Conservation (phyloP, 2,797 vertebrate genomes). For the Bradypus variegatus region DNA sequence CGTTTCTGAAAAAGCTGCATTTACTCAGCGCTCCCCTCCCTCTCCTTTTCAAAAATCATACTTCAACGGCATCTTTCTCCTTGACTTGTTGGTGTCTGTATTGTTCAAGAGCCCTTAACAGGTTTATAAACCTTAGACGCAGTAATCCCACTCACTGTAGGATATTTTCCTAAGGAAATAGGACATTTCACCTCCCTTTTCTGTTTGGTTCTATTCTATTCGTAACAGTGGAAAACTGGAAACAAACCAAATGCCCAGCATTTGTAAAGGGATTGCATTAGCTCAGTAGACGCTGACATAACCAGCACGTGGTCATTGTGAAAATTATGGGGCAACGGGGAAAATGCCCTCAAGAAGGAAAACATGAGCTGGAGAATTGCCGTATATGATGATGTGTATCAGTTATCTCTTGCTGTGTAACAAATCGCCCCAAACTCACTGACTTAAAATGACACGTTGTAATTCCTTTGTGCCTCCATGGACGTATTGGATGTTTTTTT, state of each 20-base stretch:
- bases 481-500: neutral
- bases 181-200: neutral
- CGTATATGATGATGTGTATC: neutral
- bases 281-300: neutral
- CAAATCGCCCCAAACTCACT: neutral
- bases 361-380: neutral
- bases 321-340: neutral
- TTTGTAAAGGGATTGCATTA: neutral
- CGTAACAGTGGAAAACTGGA: slow-evolving; percentile 42
- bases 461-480: neutral
- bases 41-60: neutral
- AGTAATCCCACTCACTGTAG: neutral
- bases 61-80: neutral
- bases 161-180: slow-evolving; percentile 52
- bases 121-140: slow-evolving; percentile 19
- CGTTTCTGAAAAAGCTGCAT: neutral
- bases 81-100: neutral
- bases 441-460: neutral
- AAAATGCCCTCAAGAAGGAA: neutral
- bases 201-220: slow-evolving; percentile 25
- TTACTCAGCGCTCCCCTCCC: neutral
- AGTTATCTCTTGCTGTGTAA: neutral
- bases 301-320: neutral
- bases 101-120: neutral
- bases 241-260: neutral